Evolutionary conservation across 1,140 invertebrate genomes (phyloP).

Genomic region (Marisa cornuarietis): DNA sequence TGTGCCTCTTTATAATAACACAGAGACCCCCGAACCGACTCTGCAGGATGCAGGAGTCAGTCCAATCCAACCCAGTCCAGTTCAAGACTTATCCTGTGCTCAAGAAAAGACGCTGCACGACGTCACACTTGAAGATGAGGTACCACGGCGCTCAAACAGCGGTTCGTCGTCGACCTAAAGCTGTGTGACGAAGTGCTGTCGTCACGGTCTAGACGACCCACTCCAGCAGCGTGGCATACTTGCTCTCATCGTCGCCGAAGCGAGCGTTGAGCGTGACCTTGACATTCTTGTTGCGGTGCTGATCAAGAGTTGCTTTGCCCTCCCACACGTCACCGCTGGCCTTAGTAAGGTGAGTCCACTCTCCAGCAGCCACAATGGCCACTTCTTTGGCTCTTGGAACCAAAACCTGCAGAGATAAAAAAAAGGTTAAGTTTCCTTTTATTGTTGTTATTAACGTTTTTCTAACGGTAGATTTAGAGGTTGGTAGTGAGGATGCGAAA

Average conservation of each 20-base stretch:
- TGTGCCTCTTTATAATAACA: too few relatives aligned
- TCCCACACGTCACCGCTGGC: constrained; percentile 46
- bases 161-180: not conserved
- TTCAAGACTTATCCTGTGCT: not conserved
- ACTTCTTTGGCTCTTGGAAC: constrained; percentile 58
- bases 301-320: constrained; percentile 45
- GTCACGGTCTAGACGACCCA: constrained; percentile 40
- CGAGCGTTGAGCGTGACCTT: constrained; percentile 60
- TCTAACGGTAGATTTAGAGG: not conserved
- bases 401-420: constrained; percentile 21
- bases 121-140: not conserved
- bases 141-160: not conserved
- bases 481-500: not conserved
- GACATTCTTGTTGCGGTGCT: constrained; percentile 48
- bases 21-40: too few relatives aligned
- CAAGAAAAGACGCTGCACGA: not conserved
- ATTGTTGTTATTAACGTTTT: too few relatives aligned
- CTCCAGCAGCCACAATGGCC: constrained; percentile 56
- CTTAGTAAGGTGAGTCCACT: constrained; percentile 60
- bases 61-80: not conserved
- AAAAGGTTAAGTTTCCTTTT: not conserved
- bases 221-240: constrained; percentile 61
- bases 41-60: too few relatives aligned
- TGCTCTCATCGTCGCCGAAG: constrained; percentile 48
- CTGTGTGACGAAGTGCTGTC: not conserved